A percentile compares a stretch with the other conserved stretches of the same genome.
phyloP scores from a whole-genome alignment of 2,888 invertebrate genomes.

The Alloplasta piceator region DNA sequence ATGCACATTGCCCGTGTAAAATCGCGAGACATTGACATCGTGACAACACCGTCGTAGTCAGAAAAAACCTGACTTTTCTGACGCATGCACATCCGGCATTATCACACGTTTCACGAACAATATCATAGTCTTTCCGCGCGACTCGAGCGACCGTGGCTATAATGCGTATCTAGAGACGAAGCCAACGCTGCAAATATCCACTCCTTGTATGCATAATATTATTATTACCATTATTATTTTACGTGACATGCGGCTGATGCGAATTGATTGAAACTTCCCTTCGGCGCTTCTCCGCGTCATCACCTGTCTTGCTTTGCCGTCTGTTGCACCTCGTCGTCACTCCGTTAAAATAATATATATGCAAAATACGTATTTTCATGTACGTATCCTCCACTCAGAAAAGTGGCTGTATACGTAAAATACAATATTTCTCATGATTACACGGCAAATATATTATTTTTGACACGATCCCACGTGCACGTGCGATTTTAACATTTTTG shows the following conservation, averaged over 20 bases:
- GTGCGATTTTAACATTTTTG: too few species aligned
- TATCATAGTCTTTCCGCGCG: background rate
- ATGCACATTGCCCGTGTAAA: constrained; percentile 43
- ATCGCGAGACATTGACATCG: constrained; percentile 48
- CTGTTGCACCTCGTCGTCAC: constrained; percentile 1
- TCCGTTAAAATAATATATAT: constrained; percentile 23
- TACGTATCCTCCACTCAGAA: constrained; percentile 1
- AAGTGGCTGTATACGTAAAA: constrained; percentile 5
- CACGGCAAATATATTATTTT: too few species aligned
- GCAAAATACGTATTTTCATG: constrained; percentile 20
- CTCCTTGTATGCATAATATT: constrained; percentile 23
- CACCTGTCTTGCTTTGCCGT: constrained; percentile 9
- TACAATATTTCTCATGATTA: constrained; percentile 1
- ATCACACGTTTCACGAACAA: constrained; percentile 9
- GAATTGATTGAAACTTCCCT: constrained; percentile 49
- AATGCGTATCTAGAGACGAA: background rate
- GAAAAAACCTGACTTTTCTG: constrained; percentile 38
- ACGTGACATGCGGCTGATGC: constrained; percentile 3
- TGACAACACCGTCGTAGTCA: constrained; percentile 43
- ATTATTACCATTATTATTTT: constrained; percentile 26
- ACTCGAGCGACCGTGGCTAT: background rate
- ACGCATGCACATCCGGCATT: constrained; percentile 45
- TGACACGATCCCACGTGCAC: too few species aligned
- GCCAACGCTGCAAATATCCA: constrained; percentile 2
- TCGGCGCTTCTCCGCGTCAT: constrained; percentile 19